Conservation (phyloP, 2,888 invertebrate species). For the Luffia ferchaultella region DNA sequence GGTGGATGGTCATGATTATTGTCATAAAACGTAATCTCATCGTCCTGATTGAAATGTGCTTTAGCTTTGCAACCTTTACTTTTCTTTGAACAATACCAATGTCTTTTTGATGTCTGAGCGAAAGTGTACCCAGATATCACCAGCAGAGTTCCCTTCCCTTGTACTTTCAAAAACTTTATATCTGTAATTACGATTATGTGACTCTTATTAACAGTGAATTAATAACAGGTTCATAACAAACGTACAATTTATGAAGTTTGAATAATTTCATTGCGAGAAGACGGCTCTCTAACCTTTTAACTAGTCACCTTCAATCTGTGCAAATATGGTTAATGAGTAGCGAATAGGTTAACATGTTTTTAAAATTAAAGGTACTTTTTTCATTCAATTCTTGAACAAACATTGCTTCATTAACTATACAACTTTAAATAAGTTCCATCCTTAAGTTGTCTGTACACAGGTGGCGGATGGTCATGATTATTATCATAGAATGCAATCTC, state of each 20-base stretch:
- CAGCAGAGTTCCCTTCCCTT: no score
- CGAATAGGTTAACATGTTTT: no score
- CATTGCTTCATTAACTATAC: not conserved
- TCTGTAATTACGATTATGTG: not conserved
- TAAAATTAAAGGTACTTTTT: no score
- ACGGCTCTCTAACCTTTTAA: no score
- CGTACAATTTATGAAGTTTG: no score
- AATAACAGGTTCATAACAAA: no score
- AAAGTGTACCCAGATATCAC: slow-evolving; percentile 9
- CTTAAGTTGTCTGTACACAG: slow-evolving; percentile 12
- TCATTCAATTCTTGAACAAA: no score
- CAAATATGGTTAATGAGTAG: no score
- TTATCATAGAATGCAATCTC: slow-evolving; percentile 11
- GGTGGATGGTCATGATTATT: slow-evolving; percentile 17
- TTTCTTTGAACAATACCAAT: slow-evolving; percentile 38
- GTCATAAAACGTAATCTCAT: slow-evolving; percentile 11
- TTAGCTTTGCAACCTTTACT: slow-evolving; percentile 32
- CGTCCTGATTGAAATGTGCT: slow-evolving; percentile 20
- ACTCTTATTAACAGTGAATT: not conserved
- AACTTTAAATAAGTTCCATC: slow-evolving; percentile 16
- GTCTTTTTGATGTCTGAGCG: slow-evolving; percentile 12
- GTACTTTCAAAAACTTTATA: not conserved
- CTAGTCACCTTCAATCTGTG: no score
- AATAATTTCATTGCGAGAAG: no score
- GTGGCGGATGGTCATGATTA: slow-evolving; percentile 17